A percentile compares a stretch with the other conserved stretches of the same genome.
These are phyloP conservation scores for Limanda limanda DNA, from an alignment of 2,113 vertebrate species.

Conservation along the genomic window DNA sequence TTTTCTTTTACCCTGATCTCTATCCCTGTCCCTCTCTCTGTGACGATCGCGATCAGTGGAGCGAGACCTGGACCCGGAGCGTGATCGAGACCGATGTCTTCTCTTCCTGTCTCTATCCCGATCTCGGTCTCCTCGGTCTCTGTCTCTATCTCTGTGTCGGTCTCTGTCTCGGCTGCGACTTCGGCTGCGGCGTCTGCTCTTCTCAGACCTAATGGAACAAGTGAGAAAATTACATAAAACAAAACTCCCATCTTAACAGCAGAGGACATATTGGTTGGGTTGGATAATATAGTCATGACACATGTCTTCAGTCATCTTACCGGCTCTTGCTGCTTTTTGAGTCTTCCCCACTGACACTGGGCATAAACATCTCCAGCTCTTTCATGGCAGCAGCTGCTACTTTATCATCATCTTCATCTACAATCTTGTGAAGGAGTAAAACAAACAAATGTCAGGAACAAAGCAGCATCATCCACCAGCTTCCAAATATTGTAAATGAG, in stretches of 20 bases:
- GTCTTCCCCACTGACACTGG: constrained; percentile 81
- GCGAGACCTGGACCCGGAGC: constrained; percentile 88
- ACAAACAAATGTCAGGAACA: neutral
- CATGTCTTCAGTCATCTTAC: constrained; percentile 64
- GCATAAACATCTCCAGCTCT: constrained; percentile 96
- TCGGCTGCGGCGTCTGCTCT: constrained; percentile 78
- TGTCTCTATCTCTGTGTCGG: constrained; percentile 69
- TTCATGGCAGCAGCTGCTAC: constrained; percentile 94
- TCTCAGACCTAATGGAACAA: constrained; percentile 67
- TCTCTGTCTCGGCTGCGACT: constrained; percentile 87
- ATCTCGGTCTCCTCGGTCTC: constrained; percentile 79
- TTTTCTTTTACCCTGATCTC: constrained; percentile 69
- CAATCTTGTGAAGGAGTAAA: constrained; percentile 78
- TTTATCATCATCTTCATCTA: constrained; percentile 97
- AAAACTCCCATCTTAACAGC: neutral
- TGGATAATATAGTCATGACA: neutral
- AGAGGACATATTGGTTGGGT: neutral
- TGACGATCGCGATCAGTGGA: constrained; percentile 85
- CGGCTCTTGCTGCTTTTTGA: constrained; percentile 83
- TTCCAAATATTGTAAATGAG: too few relatives aligned
- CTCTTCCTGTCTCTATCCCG: constrained; percentile 79
- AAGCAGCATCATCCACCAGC: neutral
- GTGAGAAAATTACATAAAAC: neutral
- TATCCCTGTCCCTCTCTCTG: constrained; percentile 51
- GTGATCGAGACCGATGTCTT: constrained; percentile 77